These are phyloP conservation scores for Vandiemenella viatica DNA, from an alignment of 2,888 invertebrate genomes.

Conservation along the genomic window DNA sequence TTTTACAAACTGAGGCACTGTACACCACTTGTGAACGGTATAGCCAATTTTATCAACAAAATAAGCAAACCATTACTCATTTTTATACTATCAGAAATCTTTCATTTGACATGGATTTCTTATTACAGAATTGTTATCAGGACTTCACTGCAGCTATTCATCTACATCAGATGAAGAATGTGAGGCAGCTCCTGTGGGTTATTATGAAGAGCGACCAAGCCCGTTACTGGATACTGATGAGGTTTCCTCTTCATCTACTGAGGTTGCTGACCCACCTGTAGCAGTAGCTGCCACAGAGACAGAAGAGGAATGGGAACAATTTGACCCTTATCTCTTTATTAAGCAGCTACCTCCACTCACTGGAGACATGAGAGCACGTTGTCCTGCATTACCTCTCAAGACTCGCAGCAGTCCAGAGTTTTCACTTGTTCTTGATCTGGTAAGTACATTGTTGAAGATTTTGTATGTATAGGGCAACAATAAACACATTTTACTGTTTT, in stretches of 20 bases:
- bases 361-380: slow-evolving; percentile 53
- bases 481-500: too few species aligned
- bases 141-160: too few species aligned
- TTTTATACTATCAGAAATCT: too few species aligned
- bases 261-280: neutral
- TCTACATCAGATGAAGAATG: too few species aligned
- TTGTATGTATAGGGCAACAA: too few species aligned
- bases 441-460: too few species aligned
- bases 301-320: slow-evolving; percentile 57
- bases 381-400: slow-evolving; percentile 75
- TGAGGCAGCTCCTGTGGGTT: slow-evolving; percentile 13
- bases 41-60: too few species aligned
- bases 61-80: too few species aligned
- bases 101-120: too few species aligned
- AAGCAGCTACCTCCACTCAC: slow-evolving; percentile 76
- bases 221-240: neutral
- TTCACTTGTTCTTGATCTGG: slow-evolving; percentile 58
- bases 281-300: slow-evolving; percentile 18
- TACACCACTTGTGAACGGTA: too few species aligned
- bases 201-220: slow-evolving; percentile 9
- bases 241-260: neutral
- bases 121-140: too few species aligned
- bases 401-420: slow-evolving; percentile 87
- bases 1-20: too few species aligned
- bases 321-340: slow-evolving; percentile 82